Evolutionary conservation across 2,797 vertebrate genomes (phyloP), one percentile per base, ranked within the genome.

Genomic region (Mormyrus proboscirostris): DNA sequence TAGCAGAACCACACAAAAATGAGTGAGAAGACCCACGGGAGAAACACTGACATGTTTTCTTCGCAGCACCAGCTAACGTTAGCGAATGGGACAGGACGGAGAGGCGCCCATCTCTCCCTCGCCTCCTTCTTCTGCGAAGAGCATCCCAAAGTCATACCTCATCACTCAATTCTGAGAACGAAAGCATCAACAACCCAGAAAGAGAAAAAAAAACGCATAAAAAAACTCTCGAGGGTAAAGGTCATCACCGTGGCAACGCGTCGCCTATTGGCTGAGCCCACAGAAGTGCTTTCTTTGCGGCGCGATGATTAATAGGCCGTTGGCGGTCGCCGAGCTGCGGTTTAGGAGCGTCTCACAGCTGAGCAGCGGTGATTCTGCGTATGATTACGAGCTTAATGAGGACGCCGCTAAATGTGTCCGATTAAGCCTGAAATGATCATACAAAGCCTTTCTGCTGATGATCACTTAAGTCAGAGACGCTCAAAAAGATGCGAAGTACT

Each of bases 201-300:
- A 51, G 50, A 14, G 83, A 8, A 51, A 55, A 29, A 4, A 50
- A 38, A 33, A 29, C n/a, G 25, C 25, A 38, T 14, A 6, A 55
- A 59, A 95, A 89, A 95, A 93, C 91, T 94, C 93, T 33, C 90
- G 93, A 94, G 95, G 94, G 93, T 92, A 94, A 93, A 95, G 96
- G 95, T 94, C 93, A 94, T 96, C 95, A 94, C 96, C 94, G 92
- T 87, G 93, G 95, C 93, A 96, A 96, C 95, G 25, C 90, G 85
- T 89, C 89, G 49, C 92, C 91, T 93, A 94, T 93, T 93, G 93
- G 95, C 29, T 86, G 92, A 76, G 88, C 90, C 65, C 4, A 86
- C 91, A 8, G 69, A 22, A 89, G 92, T 93, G 93, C 90, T 91
- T 91, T 91, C 91, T 91, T 93, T 91, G 93, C 93, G 92, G 86